Percentiles rank a stretch among this genome's conserved stretches.
phyloP scores from a whole-genome alignment of 2,888 invertebrate genomes.

The Plebejus melissa region DNA sequence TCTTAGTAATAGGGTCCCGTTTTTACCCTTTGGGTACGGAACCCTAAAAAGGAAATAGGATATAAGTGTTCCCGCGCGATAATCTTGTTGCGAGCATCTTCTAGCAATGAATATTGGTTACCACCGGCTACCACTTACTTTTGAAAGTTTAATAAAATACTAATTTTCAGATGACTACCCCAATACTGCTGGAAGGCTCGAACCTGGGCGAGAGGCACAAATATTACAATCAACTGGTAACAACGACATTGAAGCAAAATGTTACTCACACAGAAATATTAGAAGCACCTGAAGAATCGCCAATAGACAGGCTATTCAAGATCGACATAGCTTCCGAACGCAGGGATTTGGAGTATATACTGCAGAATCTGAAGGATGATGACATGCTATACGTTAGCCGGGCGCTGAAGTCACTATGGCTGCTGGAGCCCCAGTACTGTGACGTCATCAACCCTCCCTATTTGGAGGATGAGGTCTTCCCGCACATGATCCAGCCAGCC shows the following conservation, averaged over 20 bases:
- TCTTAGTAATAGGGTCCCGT: no score
- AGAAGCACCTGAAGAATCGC: conserved; percentile 43
- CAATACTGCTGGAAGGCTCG: conserved; percentile 46
- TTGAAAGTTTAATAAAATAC: neutral
- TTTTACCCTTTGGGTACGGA: no score
- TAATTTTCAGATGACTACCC: conserved; percentile 46
- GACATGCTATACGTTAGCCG: conserved; percentile 60
- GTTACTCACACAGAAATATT: conserved; percentile 36
- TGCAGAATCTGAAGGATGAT: conserved; percentile 51
- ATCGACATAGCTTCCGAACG: conserved; percentile 55
- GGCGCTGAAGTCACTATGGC: conserved; percentile 55
- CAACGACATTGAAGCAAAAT: conserved; percentile 37
- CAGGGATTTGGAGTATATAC: conserved; percentile 49
- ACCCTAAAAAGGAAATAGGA: no score
- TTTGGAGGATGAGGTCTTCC: conserved; percentile 52
- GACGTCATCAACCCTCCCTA: conserved; percentile 52
- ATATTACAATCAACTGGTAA: conserved; percentile 47
- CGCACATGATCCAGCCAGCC: conserved; percentile 55
- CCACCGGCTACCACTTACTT: neutral
- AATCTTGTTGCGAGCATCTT: no score
- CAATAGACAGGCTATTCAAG: conserved; percentile 55
- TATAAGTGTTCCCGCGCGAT: no score
- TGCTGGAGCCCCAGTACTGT: conserved; percentile 44
- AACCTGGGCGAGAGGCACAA: conserved; percentile 51
- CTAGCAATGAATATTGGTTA: no score